Evolutionary conservation across 1,140 invertebrate genomes (phyloP), one percentile per base, ranked within the genome.

Genomic region (Hyles euphorbiae): DNA sequence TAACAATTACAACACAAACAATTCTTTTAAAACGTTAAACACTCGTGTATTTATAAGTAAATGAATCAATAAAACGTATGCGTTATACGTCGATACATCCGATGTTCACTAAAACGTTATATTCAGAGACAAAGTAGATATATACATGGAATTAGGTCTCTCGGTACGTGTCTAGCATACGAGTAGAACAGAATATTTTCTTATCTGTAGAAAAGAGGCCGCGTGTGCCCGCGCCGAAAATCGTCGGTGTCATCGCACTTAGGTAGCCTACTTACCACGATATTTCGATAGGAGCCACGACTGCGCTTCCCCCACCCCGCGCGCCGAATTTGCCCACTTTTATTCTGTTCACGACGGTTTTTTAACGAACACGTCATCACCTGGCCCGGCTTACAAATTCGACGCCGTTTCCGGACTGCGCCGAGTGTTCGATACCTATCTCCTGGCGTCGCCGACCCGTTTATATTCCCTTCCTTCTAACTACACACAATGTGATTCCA

Each of bases 161-260:
- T 40, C 36, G 36, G 36, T 40, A 40, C 36, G 36, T 40, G 36
- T 40, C 36, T 40, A 40, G 36, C 36, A 40, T 40, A 40, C 8
- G 22, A 22, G 22, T 22, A 22, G 22, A 40, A 40, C 2, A 40
- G 22, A 34, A 32, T 8, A 9, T 52, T 50, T 32, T 33, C 34
- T 53, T 53, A 53, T 53, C 52, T 33, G 11, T 40, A 43, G 52
- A 36, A 53, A 53, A 53, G 34, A 36, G 34, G 52, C 52, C 52
- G 52, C 34, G 9, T 10, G 44, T 68, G 70, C 67, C 63, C 65
- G 72, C 70, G 67, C 78, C 79, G 74, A 84, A 84, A 79, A 70
- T 81, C 76, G 73, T 58, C 65, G 77, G 74, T 75, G 80, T 84
- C 81, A 82, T 81, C 72, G 81, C 65, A 81, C 81, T 78, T 68